Evolutionary conservation across 2,113 vertebrate genomes (phyloP), one percentile per base, ranked within the genome.

Genomic region (Miniopterus natalensis): DNA sequence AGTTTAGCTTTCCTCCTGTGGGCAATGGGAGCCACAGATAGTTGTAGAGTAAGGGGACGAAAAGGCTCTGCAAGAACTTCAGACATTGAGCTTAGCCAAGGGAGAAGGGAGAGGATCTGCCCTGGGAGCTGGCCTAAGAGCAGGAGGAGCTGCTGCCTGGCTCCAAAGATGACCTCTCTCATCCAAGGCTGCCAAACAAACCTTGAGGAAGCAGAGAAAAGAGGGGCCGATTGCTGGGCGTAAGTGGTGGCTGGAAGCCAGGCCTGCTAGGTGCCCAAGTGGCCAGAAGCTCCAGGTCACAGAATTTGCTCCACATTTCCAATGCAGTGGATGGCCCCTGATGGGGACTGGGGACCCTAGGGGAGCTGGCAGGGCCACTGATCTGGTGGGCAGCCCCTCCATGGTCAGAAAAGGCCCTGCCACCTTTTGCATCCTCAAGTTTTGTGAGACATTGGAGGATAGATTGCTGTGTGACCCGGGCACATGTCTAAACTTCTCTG

Each of bases 321-420:
- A 66, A 40, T 9, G 18, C 27, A 0, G 0, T 6, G 20, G 47
- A 14, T 12, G 77, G 27, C 68, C 86, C 0, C 0, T 3, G 25
- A 81, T 7, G 45, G 25, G 21, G 9, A 10, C 40, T 27, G 9
- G 70, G 75, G 40, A 11, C 4, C 49, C 57, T n/a, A 3, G 36
- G 21, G 51, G 31, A 71, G 31, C 40, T 7, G 59, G 25, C 47
- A 45, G 73, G 57, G 17, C 61, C 71, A 15, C 87, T 1, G 1
- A 66, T 70, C 42, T 14, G 78, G 65, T 0, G 4, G 21, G 83
- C 1, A 57, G 61, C 8, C 13, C 45, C 40, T 51, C 61, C 40
- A 3, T 1, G 14, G 25, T 40, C 49, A 40, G 75, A 10, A 85
- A 53, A 65, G 42, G 40, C 31, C 61, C 6, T 8, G 36, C 49